Conservation (phyloP, 2,888 invertebrate genomes). For the Plagodis pulveraria region DNA sequence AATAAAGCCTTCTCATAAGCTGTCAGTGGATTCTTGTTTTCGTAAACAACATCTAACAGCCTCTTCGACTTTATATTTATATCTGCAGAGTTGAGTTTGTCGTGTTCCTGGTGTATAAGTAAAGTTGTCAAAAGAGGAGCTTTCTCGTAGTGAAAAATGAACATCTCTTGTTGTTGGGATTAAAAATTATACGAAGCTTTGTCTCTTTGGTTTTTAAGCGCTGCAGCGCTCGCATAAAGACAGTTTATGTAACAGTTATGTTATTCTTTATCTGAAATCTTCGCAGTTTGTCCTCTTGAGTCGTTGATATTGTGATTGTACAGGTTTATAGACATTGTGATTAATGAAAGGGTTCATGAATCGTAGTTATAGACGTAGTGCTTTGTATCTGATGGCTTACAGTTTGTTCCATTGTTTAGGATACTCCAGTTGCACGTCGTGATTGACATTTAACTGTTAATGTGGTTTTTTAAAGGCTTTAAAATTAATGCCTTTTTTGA, state of each 20-base stretch:
- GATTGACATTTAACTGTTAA: too few relatives aligned
- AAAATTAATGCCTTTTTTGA: too few relatives aligned
- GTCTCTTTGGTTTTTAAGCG: slow-evolving; percentile 49
- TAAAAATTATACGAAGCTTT: slow-evolving; percentile 77
- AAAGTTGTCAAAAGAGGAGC: slow-evolving; percentile 41
- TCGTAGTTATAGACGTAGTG: not conserved
- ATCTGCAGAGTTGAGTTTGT: slow-evolving; percentile 46
- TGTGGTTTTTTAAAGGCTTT: too few relatives aligned
- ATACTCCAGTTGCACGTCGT: too few relatives aligned
- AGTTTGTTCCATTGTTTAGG: too few relatives aligned
- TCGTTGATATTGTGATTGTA: slow-evolving; percentile 25
- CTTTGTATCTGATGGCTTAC: too few relatives aligned
- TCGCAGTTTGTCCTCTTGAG: slow-evolving; percentile 27
- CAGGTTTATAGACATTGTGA: not conserved
- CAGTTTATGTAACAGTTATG: slow-evolving; percentile 32
- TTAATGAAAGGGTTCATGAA: slow-evolving; percentile 5
- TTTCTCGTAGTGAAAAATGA: slow-evolving; percentile 74
- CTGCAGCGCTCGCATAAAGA: slow-evolving; percentile 33
- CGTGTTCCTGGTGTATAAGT: slow-evolving; percentile 22
- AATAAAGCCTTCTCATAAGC: slow-evolving; percentile 71
- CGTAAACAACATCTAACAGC: slow-evolving; percentile 27
- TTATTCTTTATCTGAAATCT: slow-evolving; percentile 12
- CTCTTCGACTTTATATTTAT: slow-evolving; percentile 34
- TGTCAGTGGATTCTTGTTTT: slow-evolving; percentile 58
- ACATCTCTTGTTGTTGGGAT: slow-evolving; percentile 74